Base-by-base conservation (phyloP, 2,888 invertebrate genomes). In the Slavum lentiscoides region DNA sequence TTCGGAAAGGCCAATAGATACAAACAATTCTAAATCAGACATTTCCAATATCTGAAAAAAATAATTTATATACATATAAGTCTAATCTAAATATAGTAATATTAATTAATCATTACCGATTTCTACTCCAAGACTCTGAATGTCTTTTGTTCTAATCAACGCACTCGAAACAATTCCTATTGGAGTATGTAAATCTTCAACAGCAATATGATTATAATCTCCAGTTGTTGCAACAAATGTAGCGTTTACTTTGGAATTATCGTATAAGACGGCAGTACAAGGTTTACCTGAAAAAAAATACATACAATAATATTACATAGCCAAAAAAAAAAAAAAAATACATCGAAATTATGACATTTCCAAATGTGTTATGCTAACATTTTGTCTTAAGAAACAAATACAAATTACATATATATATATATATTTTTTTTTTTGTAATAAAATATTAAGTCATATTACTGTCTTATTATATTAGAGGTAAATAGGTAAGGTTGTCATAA, bases 1-100 rank as follows among this genome's bases (percentile, higher is more conserved):
- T 86, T 97, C 96, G 86, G 94, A 95, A 86, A 99, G 89, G 59
- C 96, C 96, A 83, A 95, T 88, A 19, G 84, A 83, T 21, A 83
- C 55, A 76, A 84, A 84, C 17, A 83, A 73, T 59, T 80, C 70
- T 11, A 72, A 43, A 58, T 80, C 80, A 80, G 80, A 72, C 80
- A 80, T 80, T 43, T 72, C 72, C 58, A 19, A 72, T 23, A 23
- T 67, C 74, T 75, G 66, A 53, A 74, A 66, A 4, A 8, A 9
- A 43, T 9, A 19, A 30, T 61, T 39, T 9, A 39, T n/a, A 8
- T 64, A 19, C 37, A 30, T 17, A 30, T 49, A 55, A 8, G 11
- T 8, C 17, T 11, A 49, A 11, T 11, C 13, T 21, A 59, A 23
- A 23, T 19, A 61, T 19, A 55, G 55, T 6, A 55, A 55, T 74